Evolutionary conservation across 2,888 invertebrate genomes (phyloP).

Genomic region (Ophioninae sp.): DNA sequence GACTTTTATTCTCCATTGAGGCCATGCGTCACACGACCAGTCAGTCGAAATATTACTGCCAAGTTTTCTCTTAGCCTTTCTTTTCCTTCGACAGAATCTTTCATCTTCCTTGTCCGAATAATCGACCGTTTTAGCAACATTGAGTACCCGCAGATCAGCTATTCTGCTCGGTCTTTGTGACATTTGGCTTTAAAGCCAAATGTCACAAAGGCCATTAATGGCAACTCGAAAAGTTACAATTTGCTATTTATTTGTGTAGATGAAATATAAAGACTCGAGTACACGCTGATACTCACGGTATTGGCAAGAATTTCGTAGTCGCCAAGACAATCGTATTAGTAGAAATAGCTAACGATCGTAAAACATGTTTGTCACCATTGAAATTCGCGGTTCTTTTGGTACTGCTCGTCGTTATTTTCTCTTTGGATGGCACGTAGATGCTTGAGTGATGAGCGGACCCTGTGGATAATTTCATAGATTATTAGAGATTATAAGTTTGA

Average conservation of each 20-base stretch:
- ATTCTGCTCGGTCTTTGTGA: too few species aligned
- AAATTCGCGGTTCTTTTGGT: conserved; percentile 72
- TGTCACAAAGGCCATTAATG: too few species aligned
- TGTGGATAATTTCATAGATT: conserved; percentile 43
- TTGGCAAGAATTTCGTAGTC: conserved; percentile 76
- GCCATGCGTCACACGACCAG: neutral
- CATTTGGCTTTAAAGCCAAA: too few species aligned
- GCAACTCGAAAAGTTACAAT: too few species aligned
- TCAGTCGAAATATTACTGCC: too few species aligned
- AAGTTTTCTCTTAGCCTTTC: too few species aligned
- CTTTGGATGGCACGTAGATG: conserved; percentile 77
- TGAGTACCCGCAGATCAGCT: too few species aligned
- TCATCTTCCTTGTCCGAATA: too few species aligned
- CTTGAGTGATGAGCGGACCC: conserved; percentile 77
- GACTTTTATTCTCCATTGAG: neutral
- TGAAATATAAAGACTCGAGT: neutral
- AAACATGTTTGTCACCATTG: conserved; percentile 71
- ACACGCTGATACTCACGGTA: conserved; percentile 70
- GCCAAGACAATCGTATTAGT: conserved; percentile 80
- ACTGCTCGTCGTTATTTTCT: conserved; percentile 76
- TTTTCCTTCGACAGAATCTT: too few species aligned
- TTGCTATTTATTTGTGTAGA: too few species aligned
- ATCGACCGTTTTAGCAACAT: too few species aligned
- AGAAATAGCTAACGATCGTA: conserved; percentile 80
- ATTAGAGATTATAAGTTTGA: neutral